Evolutionary conservation across 2,888 invertebrate genomes (phyloP).

Genomic region (Catocala fraxini): DNA sequence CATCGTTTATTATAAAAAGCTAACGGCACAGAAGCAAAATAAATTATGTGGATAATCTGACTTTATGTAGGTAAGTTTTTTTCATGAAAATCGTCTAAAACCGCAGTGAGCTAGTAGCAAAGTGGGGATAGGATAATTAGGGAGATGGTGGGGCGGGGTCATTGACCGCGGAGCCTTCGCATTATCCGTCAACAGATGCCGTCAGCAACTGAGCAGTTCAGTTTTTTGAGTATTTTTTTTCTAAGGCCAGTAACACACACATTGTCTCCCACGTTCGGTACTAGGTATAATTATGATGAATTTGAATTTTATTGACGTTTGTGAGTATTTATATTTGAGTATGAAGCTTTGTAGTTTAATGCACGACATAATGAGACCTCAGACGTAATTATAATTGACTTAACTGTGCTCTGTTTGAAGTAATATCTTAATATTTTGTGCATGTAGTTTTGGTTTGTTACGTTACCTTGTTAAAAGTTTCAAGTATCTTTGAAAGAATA

Average conservation of each 20-base stretch:
- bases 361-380: not conserved
- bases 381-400: too few relatives aligned
- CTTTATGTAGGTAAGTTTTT: conserved; percentile 39
- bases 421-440: too few relatives aligned
- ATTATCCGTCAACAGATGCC: conserved; percentile 58
- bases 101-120: conserved; percentile 60
- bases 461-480: too few relatives aligned
- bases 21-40: conserved; percentile 1
- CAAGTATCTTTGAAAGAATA: too few relatives aligned
- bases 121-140: conserved; percentile 73
- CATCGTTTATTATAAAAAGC: not conserved
- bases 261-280: conserved; percentile 49
- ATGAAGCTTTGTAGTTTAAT: conserved; percentile 1
- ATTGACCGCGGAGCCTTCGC: conserved; percentile 67
- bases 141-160: conserved; percentile 67
- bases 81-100: conserved; percentile 62
- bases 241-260: conserved; percentile 10
- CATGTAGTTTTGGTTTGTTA: too few relatives aligned
- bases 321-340: conserved; percentile 9
- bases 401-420: too few relatives aligned
- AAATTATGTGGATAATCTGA: conserved; percentile 19
- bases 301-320: conserved; percentile 43
- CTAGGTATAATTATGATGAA: conserved; percentile 46
- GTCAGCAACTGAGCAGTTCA: conserved; percentile 47
- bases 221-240: conserved; percentile 31